Base-by-base conservation (phyloP, 2,113 vertebrate species). In the Bucco capensis region DNA sequence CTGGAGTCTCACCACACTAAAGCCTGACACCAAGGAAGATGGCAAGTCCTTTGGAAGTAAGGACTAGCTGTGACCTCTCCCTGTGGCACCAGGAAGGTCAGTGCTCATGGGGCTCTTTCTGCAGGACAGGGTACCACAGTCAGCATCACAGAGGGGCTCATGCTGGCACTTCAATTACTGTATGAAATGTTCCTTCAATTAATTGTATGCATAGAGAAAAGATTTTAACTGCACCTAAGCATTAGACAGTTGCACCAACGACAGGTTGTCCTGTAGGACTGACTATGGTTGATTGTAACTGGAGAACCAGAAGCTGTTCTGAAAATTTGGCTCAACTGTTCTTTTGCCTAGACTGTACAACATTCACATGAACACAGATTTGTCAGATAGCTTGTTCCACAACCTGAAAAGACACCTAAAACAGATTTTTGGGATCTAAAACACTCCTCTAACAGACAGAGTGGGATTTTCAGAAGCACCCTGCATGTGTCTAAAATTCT, bases 121-220 rank as follows among this genome's bases (percentile, higher is more conserved):
- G 71, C 61, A 77, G 65, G 50, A 78, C 53, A 58, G 57, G 74
- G 70, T 57, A 57, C 40, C n/a, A 71, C 23, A 7, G 62, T 51
- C 65, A 83, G 66, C 56, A 38, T 83, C 38, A 86, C 51, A 80
- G 37, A 83, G 42, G 27, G 40, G 64, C 21, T 95, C 47, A 40
- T 31, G 62, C 92, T 94, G 89, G 84, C 82, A 86, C 78, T 87
- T 91, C 3, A 0, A 70, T 93, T 75, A 74, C 73, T 94, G 85
- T 92, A 81, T 86, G 88, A 95, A 94, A 93, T 79, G 74, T 93
- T 93, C 72, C 64, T 84, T 86, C 77, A 62, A 37, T 61, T 60
- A 83, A 51, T 50, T 61, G 93, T 77, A 92, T 66, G 83, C 80
- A 93, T 76, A 96, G 92, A 89, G 58, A 92, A 86, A 71, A 57